Evolutionary conservation across 2,888 invertebrate species (phyloP).

Genomic region (Pantelozetes paolii): DNA sequence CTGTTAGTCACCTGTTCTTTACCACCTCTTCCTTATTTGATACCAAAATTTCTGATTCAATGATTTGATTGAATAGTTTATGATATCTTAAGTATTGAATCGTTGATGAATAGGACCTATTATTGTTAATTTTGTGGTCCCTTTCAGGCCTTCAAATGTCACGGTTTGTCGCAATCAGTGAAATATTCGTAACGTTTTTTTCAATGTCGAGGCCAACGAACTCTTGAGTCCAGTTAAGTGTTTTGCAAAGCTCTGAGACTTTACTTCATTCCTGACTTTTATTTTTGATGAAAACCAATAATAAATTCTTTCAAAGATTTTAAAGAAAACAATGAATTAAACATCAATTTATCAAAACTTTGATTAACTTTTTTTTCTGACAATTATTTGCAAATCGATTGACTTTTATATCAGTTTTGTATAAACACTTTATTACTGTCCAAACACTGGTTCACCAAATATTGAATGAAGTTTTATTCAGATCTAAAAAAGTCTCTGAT

Average conservation of each 20-base stretch:
- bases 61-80: constrained; percentile 32
- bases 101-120: constrained; percentile 13
- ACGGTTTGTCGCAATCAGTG: constrained; percentile 35
- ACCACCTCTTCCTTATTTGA: constrained; percentile 3
- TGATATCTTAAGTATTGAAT: background rate
- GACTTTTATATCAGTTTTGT: background rate
- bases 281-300: background rate
- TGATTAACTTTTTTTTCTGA: no score
- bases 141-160: constrained; percentile 3
- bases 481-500: background rate
- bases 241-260: background rate
- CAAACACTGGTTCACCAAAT: background rate
- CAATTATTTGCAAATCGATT: background rate
- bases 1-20: background rate
- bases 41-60: constrained; percentile 19
- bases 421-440: background rate
- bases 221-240: constrained; percentile 30
- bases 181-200: constrained; percentile 7
- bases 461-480: background rate
- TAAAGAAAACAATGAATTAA: background rate
- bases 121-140: constrained; percentile 30
- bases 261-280: background rate
- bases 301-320: background rate
- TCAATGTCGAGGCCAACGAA: constrained; percentile 26
- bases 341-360: background rate